Base-by-base conservation (phyloP, 2,888 invertebrate genomes). In the Hirtodrosophila confusa region DNA sequence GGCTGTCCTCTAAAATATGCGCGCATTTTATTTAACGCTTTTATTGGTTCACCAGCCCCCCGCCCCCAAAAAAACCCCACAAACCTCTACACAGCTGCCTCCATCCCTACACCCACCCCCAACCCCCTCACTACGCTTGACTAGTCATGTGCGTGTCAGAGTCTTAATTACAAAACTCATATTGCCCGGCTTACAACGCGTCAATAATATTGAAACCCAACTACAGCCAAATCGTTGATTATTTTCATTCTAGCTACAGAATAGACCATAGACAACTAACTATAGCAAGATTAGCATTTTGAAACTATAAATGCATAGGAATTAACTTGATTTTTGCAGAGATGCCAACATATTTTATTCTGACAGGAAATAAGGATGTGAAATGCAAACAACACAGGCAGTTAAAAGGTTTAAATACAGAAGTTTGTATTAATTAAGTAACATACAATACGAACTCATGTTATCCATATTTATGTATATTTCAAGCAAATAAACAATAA, bases 11-110 rank as follows among this genome's bases (percentile, higher is more conserved):
- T 58, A 74, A 80, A 80, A 80, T 80, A 80, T 84, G 78, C 58
- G 62, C 72, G 64, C 60, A 85, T 78, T 86, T 86, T 82, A 85
- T 85, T 77, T 65, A 74, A 77, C 78, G 77, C 66, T 51, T 53
- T 49, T 69, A 56, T 73, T 50, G 56, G 33, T 47, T 31, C n/a
- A 9, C n/a, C 45, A 12, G 3, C 44, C 12, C 33, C 29, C 4
- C 4, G 27, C 27, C 3, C 27, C 27, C 27, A 27, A 27, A 27
- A 17, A 17, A 17, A 17, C 17, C 17, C 6, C 27, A 27, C 27
- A 27, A 27, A 27, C 27, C 27, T 27, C 27, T 17, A 8, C 35
- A 1, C 7, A 4, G 9, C 12, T n/a, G 12, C n/a, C 41, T 6
- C 23, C 7, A 27, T 2, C 24, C 23, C 17, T 2, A 27, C 27